Percentiles rank a stretch among this genome's conserved stretches.
These are phyloP conservation scores for Caenorhabditis brenneri DNA, from an alignment of 1,140 invertebrate species.

Conservation along the genomic window DNA sequence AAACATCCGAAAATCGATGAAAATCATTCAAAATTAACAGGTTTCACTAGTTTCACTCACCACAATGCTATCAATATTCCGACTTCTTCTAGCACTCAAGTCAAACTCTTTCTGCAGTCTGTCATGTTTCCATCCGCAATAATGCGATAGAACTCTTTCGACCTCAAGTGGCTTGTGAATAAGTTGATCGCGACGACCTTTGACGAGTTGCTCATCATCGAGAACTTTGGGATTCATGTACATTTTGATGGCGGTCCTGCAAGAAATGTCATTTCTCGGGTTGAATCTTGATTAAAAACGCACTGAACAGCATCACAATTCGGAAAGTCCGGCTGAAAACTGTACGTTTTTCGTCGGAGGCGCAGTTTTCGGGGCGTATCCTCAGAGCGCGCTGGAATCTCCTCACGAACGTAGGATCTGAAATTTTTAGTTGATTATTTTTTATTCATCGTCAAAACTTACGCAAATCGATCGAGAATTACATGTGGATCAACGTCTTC, in stretches of 20 bases:
- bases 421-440: neutral
- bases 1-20: neutral
- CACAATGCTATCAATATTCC: neutral
- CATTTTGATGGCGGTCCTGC: constrained; percentile 15
- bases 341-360: neutral
- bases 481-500: constrained; percentile 55
- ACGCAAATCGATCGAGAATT: constrained; percentile 55
- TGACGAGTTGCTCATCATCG: too few relatives aligned
- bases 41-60: neutral
- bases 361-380: constrained; percentile 37
- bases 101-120: neutral
- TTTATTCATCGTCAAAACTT: neutral
- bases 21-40: neutral
- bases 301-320: constrained; percentile 31
- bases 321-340: constrained; percentile 40
- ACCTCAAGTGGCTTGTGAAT: neutral
- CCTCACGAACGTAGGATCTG: neutral
- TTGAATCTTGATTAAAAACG: neutral
- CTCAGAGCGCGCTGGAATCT: constrained; percentile 19
- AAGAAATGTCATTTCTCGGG: too few relatives aligned
- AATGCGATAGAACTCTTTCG: neutral
- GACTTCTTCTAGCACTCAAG: neutral
- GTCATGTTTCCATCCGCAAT: neutral
- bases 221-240: neutral
- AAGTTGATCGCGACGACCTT: too few relatives aligned